A percentile compares a stretch with the other conserved stretches of the same genome.
phyloP scores from a whole-genome alignment of 2,113 vertebrate genomes.

The Columba livia region DNA sequence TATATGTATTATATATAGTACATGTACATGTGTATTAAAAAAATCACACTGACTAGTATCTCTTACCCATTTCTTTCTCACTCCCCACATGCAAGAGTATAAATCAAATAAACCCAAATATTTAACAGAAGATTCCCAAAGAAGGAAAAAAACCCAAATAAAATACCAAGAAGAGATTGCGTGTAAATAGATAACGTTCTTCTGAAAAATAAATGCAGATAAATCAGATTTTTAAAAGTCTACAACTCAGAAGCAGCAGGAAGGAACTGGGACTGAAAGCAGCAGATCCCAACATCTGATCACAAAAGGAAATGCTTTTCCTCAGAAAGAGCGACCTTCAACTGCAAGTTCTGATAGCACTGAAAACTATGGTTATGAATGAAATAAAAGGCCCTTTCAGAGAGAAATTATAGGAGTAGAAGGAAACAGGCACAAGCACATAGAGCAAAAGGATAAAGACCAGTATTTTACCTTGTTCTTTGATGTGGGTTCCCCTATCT shows the following conservation, averaged over 20 bases:
- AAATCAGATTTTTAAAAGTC: not conserved
- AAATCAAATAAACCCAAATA: not conserved
- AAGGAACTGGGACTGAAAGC: not conserved
- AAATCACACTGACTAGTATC: rapidly evolving
- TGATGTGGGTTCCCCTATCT: not conserved
- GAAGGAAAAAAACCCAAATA: too few species aligned
- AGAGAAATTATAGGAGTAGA: rapidly evolving
- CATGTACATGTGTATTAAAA: not conserved
- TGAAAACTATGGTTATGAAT: not conserved
- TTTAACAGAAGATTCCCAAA: not conserved
- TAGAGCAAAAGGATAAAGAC: not conserved
- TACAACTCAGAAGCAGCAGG: not conserved
- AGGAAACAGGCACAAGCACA: rapidly evolving
- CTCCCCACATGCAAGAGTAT: not conserved
- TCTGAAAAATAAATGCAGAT: not conserved
- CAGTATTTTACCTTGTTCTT: not conserved
- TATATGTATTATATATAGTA: rapidly evolving
- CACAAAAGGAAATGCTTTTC: not conserved
- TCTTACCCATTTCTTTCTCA: not conserved
- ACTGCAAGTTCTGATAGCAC: not conserved
- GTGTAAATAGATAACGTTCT: not conserved
- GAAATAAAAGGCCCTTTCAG: not conserved
- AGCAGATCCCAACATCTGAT: not conserved
- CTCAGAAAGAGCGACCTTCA: not conserved
- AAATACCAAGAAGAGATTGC: not conserved